phyloP scores from a whole-genome alignment of 2,113 vertebrate genomes.

The Rhinogobius similis region DNA sequence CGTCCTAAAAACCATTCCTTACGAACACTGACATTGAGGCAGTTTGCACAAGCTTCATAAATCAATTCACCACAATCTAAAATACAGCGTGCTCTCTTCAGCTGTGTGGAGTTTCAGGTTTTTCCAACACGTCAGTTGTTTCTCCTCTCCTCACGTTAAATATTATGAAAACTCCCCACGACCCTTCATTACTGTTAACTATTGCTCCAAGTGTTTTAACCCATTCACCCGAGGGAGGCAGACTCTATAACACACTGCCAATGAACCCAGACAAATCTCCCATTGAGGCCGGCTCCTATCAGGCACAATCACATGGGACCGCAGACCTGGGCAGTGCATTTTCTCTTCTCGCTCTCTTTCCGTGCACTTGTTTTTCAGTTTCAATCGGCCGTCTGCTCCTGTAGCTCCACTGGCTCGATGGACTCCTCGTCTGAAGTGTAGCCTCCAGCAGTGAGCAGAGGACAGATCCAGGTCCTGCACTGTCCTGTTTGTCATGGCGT shows the following conservation, averaged over 20 bases:
- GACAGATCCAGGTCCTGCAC: constrained; percentile 25
- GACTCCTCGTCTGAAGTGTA: constrained; percentile 39
- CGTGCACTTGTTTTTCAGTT: constrained; percentile 32
- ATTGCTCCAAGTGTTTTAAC: background rate
- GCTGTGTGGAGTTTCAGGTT: background rate
- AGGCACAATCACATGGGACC: constrained; percentile 25
- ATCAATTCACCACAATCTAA: background rate
- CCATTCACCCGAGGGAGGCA: background rate
- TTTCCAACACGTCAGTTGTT: background rate
- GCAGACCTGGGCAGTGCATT: background rate
- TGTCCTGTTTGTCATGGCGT: constrained; percentile 45
- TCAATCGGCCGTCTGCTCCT: constrained; percentile 43
- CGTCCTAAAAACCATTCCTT: background rate
- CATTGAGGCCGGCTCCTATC: constrained; percentile 13
- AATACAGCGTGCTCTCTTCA: background rate
- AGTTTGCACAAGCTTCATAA: background rate
- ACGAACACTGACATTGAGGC: background rate
- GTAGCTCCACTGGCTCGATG: constrained; percentile 36
- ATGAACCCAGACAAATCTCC: constrained; percentile 13
- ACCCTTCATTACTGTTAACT: background rate
- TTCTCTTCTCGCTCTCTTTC: constrained; percentile 29
- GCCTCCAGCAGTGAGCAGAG: constrained; percentile 39
- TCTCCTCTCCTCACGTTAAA: background rate
- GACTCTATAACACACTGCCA: constrained; percentile 8
- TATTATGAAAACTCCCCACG: background rate